Percentiles rank a stretch among this genome's conserved stretches.
phyloP scores from a whole-genome alignment of 2,888 invertebrate species.

The Drosophila aldrichi region DNA sequence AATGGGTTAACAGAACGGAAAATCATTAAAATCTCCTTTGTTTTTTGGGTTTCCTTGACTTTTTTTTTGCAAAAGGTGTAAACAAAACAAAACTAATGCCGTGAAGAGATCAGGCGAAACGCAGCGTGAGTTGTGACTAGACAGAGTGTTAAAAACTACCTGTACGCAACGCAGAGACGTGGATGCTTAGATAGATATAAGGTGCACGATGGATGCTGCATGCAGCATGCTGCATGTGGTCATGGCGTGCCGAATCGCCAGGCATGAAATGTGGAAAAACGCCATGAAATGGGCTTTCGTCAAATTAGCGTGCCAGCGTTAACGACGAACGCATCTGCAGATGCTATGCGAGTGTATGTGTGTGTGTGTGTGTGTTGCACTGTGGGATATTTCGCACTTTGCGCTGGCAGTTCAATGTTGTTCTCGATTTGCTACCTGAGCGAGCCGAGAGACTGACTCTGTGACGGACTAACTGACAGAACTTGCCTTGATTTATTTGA shows the following conservation, averaged over 20 bases:
- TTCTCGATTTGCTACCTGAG: constrained; percentile 54
- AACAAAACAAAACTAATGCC: constrained; percentile 47
- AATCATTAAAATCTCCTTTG: constrained; percentile 15
- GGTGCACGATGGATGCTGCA: constrained; percentile 35
- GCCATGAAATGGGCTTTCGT: constrained; percentile 83
- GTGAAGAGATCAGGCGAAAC: constrained; percentile 26
- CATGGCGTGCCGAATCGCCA: constrained; percentile 59
- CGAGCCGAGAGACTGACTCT: constrained; percentile 8
- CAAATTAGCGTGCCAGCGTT: constrained; percentile 83
- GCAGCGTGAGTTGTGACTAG: constrained; percentile 49
- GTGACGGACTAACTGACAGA: constrained; percentile 14
- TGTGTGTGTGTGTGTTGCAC: constrained; percentile 49
- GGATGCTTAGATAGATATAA: constrained; percentile 26
- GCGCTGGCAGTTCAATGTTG: constrained; percentile 57
- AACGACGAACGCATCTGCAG: constrained; percentile 61
- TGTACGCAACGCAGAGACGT: constrained; percentile 55
- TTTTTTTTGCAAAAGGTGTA: constrained; percentile 77
- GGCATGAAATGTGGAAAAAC: constrained; percentile 77
- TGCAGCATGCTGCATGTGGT: constrained; percentile 35
- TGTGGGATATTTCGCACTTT: constrained; percentile 81
- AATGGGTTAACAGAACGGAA: constrained; percentile 56
- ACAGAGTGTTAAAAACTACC: constrained; percentile 76
- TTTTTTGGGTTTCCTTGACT: constrained; percentile 38
- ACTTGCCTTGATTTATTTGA: constrained; percentile 43
- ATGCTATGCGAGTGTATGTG: constrained; percentile 12